Evolutionary conservation across 2,113 vertebrate species (phyloP).

Genomic region (Uria aalge): DNA sequence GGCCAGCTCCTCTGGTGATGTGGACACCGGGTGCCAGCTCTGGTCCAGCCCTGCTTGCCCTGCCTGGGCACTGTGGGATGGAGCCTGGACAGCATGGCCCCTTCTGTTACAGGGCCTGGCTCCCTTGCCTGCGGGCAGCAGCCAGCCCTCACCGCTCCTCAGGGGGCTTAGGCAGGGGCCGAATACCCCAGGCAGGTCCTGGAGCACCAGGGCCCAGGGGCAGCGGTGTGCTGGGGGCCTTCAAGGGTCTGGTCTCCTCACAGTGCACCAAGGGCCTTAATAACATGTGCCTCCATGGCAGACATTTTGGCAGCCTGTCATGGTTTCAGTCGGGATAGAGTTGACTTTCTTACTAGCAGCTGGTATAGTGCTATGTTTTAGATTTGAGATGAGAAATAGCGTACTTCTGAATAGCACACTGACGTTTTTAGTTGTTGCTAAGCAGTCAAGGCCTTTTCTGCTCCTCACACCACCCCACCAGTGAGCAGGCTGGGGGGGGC

Average conservation of each 20-base stretch:
- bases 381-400: background rate
- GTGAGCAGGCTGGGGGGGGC: background rate
- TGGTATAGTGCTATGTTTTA: background rate
- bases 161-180: no score
- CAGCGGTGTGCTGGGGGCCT: background rate
- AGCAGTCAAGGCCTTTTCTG: background rate
- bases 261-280: background rate
- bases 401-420: background rate
- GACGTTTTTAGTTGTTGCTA: background rate
- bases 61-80: background rate
- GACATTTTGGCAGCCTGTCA: background rate
- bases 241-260: background rate
- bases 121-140: background rate
- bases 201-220: fast-evolving
- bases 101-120: background rate
- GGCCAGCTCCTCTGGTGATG: background rate
- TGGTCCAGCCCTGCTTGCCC: background rate
- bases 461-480: background rate
- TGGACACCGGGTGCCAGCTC: background rate
- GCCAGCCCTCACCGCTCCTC: background rate
- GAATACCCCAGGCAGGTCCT: background rate
- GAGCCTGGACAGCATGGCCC: background rate
- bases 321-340: background rate
- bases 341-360: background rate
- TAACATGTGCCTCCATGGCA: background rate